Conservation (phyloP, 1,140 invertebrate genomes). For the Drosophila sp. region DNA sequence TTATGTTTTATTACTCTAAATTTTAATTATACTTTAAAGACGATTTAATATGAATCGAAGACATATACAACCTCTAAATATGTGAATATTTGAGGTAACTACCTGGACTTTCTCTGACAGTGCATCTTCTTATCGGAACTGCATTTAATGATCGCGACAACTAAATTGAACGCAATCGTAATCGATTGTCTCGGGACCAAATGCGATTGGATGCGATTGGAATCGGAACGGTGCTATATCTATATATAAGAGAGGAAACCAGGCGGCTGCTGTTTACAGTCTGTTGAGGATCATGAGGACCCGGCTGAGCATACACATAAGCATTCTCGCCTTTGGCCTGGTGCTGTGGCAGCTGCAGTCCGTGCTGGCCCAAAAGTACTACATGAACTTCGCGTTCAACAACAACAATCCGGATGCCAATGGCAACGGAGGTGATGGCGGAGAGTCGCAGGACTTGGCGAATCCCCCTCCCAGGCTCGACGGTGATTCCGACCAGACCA, state of each 20-base stretch:
- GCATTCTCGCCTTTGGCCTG: conserved; percentile 52
- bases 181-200: conserved; percentile 57
- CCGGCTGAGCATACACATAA: conserved; percentile 60
- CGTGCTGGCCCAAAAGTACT: conserved; percentile 67
- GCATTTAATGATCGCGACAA: conserved; percentile 24
- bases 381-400: conserved; percentile 77
- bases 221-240: conserved; percentile 31
- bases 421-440: conserved; percentile 3
- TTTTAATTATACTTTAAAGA: too few relatives aligned
- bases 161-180: conserved; percentile 27
- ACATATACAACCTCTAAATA: too few relatives aligned
- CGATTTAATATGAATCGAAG: too few relatives aligned
- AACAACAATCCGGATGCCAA: conserved; percentile 62
- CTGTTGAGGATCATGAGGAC: conserved; percentile 47
- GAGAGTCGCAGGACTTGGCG: neutral
- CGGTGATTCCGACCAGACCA: too few relatives aligned
- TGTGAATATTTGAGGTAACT: neutral
- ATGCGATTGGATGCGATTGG: conserved; percentile 50
- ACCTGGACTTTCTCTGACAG: conserved; percentile 27
- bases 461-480: too few relatives aligned
- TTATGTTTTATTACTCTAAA: too few relatives aligned
- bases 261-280: conserved; percentile 55
- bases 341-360: conserved; percentile 42
- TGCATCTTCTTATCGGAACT: conserved; percentile 56
- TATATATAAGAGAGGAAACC: conserved; percentile 76